phyloP scores from a whole-genome alignment of 2,113 vertebrate genomes.

The Silurus asotus region DNA sequence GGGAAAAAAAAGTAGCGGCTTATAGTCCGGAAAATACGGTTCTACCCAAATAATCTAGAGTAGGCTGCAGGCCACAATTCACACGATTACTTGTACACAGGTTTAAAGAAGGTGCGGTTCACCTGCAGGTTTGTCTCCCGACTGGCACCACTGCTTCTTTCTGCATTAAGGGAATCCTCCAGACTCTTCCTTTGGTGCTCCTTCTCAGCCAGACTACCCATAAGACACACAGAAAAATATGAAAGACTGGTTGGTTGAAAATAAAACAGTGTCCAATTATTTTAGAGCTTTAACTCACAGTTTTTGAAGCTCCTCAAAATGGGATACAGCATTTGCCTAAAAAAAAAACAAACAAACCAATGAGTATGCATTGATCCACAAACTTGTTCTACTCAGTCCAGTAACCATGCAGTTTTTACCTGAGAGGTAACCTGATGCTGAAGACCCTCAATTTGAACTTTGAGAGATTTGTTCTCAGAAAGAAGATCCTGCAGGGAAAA shows the following conservation, averaged over 20 bases:
- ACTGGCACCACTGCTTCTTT: conserved; percentile 72
- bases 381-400: neutral
- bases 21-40: too few species aligned
- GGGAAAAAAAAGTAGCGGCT: too few species aligned
- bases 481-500: conserved; percentile 84
- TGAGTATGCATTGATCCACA: conserved; percentile 37
- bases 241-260: neutral
- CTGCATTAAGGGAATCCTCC: conserved; percentile 76
- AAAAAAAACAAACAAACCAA: conserved; percentile 6
- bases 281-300: conserved; percentile 77
- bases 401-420: conserved; percentile 68
- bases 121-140: conserved; percentile 78
- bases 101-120: conserved; percentile 7
- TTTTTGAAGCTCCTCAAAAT: conserved; percentile 95
- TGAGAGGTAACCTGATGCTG: conserved; percentile 88
- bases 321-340: conserved; percentile 76
- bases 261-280: neutral
- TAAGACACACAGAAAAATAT: neutral
- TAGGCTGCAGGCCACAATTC: neutral
- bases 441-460: conserved; percentile 85
- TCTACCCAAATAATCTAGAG: neutral
- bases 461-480: conserved; percentile 88
- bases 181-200: conserved; percentile 76
- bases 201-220: conserved; percentile 72
- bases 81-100: neutral